Evolutionary conservation across 64 coral and sea anemone species (phyloP), one percentile per base, ranked within the genome.

Genomic region (Trachythela sp.): DNA sequence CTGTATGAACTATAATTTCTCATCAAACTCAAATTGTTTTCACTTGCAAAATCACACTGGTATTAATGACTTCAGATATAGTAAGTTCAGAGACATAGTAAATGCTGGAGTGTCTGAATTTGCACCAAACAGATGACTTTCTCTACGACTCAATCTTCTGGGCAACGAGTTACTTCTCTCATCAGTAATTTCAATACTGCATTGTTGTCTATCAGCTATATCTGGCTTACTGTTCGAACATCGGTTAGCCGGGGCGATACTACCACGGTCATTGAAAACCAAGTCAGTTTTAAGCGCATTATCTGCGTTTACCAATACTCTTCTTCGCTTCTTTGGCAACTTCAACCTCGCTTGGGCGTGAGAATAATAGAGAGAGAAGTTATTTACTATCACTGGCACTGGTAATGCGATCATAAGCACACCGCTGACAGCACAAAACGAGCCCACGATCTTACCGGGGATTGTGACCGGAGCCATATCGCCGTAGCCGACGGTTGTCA

Each of bases 401-500:
- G 75, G 75, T 39, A 80, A 30, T 80, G 75, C 75, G 32, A 80
- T 80, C 75, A 80, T 80, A 39, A 80, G 75, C 13, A 80, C 75
- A 39, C 75, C 75, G 20, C 75, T 36, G 13, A 80, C 20, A 17
- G 75, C 75, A 36, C 75, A 80, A 35, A 80, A 36, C 13, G 33
- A 37, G 9, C 75, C 75, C 13, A 80, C 26, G 4, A 80, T 36
- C 33, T 80, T 80, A 37, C 75, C 75, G 2, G 13, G 75, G 15
- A 80, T 39, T 36, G 75, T 80, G 26, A 6, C 37, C 2, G 96
- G 96, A 4, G 89, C 90, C 2, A 99, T 92, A 49, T 99, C 96
- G 41, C 96, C 96, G 48, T 99, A 99, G 17, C 96, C 96, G 13
- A 99, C 96, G 3, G 96, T 99, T n/a, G 96, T 99, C 96, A 99